Evolutionary conservation across 2,113 vertebrate species (phyloP).

Genomic region (Oncorhynchus clarkii): DNA sequence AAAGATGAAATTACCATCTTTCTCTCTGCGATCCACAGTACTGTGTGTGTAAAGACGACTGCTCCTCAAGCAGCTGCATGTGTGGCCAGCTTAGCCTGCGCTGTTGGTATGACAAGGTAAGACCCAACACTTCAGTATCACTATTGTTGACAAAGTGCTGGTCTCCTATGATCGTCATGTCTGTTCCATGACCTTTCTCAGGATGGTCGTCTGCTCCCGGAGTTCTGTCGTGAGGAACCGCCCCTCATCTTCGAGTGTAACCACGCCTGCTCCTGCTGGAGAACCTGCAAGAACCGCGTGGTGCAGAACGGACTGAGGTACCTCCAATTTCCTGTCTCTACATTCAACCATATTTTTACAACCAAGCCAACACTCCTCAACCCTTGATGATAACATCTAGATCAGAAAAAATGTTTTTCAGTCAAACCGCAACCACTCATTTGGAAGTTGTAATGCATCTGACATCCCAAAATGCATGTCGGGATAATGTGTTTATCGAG

Average conservation of each 20-base stretch:
- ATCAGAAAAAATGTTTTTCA: too few species aligned
- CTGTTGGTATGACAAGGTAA: slow-evolving; percentile 97
- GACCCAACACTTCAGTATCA: slow-evolving; percentile 25
- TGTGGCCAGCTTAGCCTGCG: slow-evolving; percentile 97
- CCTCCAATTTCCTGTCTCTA: slow-evolving; percentile 10
- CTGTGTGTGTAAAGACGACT: slow-evolving; percentile 94
- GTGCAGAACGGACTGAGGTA: slow-evolving; percentile 97
- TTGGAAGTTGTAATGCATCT: background rate
- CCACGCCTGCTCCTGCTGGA: slow-evolving; percentile 95
- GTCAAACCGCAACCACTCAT: too few species aligned
- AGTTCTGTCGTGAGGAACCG: slow-evolving; percentile 91
- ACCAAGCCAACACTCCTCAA: too few species aligned
- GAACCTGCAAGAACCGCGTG: slow-evolving; percentile 91
- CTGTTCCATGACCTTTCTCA: slow-evolving; percentile 44
- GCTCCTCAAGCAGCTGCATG: slow-evolving; percentile 97
- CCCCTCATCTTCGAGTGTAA: slow-evolving; percentile 97
- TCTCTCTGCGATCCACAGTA: slow-evolving; percentile 73
- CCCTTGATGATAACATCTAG: too few species aligned
- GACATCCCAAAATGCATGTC: too few species aligned
- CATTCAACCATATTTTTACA: too few species aligned
- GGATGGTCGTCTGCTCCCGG: slow-evolving; percentile 90
- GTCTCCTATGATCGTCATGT: background rate
- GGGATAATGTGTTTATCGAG: background rate
- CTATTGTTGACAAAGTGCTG: background rate
- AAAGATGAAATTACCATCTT: background rate